Conservation (phyloP, 2,888 invertebrate genomes). For the Pseudococcus jackbeardsleyi region DNA sequence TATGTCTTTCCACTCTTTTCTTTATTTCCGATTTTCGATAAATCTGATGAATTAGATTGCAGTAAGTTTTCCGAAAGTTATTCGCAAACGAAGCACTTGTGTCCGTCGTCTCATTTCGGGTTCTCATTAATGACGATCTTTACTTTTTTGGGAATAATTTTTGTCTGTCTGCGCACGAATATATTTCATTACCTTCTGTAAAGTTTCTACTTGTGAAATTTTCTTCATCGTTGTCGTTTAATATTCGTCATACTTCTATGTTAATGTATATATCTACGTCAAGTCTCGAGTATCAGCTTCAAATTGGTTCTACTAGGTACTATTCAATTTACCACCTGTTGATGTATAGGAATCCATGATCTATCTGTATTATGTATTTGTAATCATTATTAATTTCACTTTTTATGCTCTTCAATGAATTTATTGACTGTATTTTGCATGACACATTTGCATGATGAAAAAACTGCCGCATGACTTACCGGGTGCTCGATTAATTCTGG, state of each 20-base stretch:
- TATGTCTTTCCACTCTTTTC: no score
- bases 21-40: neutral
- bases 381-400: neutral
- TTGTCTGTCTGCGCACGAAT: neutral
- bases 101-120: constrained; percentile 7
- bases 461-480: neutral
- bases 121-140: neutral
- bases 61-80: neutral
- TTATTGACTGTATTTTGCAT: neutral
- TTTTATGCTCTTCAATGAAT: no score
- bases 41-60: constrained; percentile 31
- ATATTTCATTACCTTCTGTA: neutral
- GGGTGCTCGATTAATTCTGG: no score
- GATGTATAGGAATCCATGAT: no score
- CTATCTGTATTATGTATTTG: no score
- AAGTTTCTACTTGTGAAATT: neutral
- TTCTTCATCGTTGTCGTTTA: neutral
- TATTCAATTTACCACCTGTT: no score
- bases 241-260: no score
- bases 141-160: neutral
- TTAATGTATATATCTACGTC: no score
- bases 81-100: constrained; percentile 22
- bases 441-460: constrained; percentile 2
- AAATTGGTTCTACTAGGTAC: no score
- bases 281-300: no score